A percentile compares a stretch with the other conserved stretches of the same genome.
Conservation (phyloP, 2,888 invertebrate genomes). For the Polyommatus icarus region DNA sequence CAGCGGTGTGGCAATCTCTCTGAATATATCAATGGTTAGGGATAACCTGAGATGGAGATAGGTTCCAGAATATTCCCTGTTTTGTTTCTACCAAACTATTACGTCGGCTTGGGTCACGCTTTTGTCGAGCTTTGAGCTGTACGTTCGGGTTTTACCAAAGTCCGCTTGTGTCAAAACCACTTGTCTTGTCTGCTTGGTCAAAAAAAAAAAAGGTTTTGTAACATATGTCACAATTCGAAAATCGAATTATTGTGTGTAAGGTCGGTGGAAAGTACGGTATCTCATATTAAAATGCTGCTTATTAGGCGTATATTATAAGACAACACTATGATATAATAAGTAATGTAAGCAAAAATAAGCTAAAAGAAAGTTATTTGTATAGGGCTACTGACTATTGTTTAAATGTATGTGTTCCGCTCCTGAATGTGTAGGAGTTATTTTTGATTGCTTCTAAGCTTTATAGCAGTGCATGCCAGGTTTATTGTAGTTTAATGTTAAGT, state of each 20-base stretch:
- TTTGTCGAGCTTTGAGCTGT: constrained; percentile 33
- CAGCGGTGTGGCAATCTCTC: background rate
- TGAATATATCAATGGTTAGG: constrained; percentile 19
- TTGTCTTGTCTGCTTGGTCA: constrained; percentile 21
- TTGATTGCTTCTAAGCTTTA: constrained; percentile 16
- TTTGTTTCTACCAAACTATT: constrained; percentile 47
- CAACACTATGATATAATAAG: too few relatives aligned
- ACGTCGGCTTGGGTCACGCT: constrained; percentile 39
- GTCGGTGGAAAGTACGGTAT: background rate
- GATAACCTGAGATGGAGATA: constrained; percentile 6
- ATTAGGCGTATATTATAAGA: background rate
- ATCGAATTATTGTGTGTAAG: background rate
- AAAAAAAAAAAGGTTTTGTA: background rate
- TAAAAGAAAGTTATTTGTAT: background rate
- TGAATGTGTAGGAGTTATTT: background rate
- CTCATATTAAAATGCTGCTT: background rate
- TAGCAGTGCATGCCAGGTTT: background rate
- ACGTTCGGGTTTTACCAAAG: background rate
- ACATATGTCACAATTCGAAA: background rate
- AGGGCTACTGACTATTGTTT: background rate
- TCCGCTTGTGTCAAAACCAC: constrained; percentile 17
- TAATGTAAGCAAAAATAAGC: background rate
- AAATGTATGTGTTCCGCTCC: background rate
- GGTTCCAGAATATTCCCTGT: constrained; percentile 38
- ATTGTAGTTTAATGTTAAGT: background rate